These are phyloP conservation scores for Rhinogobius similis DNA, from an alignment of 2,113 vertebrate genomes.

Conservation along the genomic window DNA sequence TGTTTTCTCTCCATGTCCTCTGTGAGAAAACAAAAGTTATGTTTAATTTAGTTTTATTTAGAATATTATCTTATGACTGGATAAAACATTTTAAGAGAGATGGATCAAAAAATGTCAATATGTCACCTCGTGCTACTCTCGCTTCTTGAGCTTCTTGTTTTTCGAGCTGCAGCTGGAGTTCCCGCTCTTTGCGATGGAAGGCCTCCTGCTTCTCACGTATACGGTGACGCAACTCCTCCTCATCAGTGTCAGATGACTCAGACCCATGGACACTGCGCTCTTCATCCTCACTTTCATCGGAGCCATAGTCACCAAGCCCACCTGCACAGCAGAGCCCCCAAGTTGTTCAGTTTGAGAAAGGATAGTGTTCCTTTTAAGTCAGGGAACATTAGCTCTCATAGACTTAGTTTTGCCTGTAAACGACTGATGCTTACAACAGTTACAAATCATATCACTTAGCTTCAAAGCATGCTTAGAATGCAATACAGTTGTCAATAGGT, in stretches of 20 bases:
- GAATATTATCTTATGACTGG: neutral
- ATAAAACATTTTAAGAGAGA: neutral
- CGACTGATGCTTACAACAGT: slow-evolving; percentile 1
- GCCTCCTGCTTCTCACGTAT: slow-evolving; percentile 98
- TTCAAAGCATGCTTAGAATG: slow-evolving; percentile 3
- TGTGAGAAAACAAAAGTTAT: slow-evolving; percentile 59
- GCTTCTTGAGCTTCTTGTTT: slow-evolving; percentile 87
- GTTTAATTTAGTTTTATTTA: too few species aligned
- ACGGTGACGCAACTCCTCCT: slow-evolving; percentile 93
- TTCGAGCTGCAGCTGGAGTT: slow-evolving; percentile 87
- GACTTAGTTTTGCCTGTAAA: slow-evolving; percentile 17
- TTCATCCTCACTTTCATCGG: slow-evolving; percentile 94
- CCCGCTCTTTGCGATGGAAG: slow-evolving; percentile 95
- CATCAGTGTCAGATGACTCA: slow-evolving; percentile 97
- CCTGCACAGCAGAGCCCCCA: slow-evolving; percentile 93
- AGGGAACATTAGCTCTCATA: slow-evolving; percentile 34
- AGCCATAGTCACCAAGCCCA: slow-evolving; percentile 98
- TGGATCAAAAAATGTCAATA: neutral
- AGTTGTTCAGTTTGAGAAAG: slow-evolving; percentile 63
- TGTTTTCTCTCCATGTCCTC: slow-evolving; percentile 91
- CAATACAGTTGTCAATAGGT: neutral
- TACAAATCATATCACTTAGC: neutral
- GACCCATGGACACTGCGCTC: slow-evolving; percentile 89
- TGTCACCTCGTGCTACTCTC: slow-evolving; percentile 71
- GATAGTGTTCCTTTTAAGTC: slow-evolving; percentile 31